Conservation (phyloP, 2,113 vertebrate genomes). For the Verasper variegatus region DNA sequence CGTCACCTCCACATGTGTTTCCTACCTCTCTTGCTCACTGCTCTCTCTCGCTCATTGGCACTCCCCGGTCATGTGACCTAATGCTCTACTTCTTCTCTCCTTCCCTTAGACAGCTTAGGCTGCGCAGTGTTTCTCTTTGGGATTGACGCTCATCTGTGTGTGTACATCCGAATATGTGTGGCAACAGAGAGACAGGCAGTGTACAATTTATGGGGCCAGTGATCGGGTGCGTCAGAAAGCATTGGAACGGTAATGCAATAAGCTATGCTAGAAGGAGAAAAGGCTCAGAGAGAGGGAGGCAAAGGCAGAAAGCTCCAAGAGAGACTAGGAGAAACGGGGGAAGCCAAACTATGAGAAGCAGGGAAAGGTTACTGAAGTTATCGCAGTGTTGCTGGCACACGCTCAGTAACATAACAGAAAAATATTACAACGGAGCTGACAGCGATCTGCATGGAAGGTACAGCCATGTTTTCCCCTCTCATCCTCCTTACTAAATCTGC, state of each 20-base stretch:
- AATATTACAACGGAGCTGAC: slow-evolving; percentile 59
- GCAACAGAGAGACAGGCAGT: slow-evolving; percentile 51
- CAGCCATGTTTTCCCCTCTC: slow-evolving; percentile 53
- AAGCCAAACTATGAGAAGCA: slow-evolving; percentile 48
- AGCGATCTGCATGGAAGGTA: slow-evolving; percentile 55
- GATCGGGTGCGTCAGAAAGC: slow-evolving; percentile 48
- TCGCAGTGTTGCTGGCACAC: slow-evolving; percentile 40
- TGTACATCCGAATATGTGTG: slow-evolving; percentile 53
- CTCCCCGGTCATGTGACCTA: slow-evolving; percentile 68
- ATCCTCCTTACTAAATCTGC: slow-evolving; percentile 57
- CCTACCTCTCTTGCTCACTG: slow-evolving; percentile 64
- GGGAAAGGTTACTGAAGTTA: slow-evolving; percentile 58
- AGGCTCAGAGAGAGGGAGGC: slow-evolving; percentile 57
- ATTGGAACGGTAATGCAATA: slow-evolving; percentile 52
- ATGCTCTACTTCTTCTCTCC: slow-evolving; percentile 76
- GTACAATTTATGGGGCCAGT: slow-evolving; percentile 53
- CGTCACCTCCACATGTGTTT: slow-evolving; percentile 72
- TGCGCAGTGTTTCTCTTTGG: slow-evolving; percentile 71
- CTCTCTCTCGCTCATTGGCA: slow-evolving; percentile 68
- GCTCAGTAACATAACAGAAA: slow-evolving; percentile 57
- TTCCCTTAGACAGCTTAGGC: slow-evolving; percentile 69
- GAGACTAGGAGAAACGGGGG: slow-evolving; percentile 43
- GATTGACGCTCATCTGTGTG: slow-evolving; percentile 69
- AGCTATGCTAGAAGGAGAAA: slow-evolving; percentile 52
- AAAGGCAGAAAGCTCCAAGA: slow-evolving; percentile 53